Base-by-base conservation (phyloP, 2,797 vertebrate genomes). In the Spizella passerina region DNA sequence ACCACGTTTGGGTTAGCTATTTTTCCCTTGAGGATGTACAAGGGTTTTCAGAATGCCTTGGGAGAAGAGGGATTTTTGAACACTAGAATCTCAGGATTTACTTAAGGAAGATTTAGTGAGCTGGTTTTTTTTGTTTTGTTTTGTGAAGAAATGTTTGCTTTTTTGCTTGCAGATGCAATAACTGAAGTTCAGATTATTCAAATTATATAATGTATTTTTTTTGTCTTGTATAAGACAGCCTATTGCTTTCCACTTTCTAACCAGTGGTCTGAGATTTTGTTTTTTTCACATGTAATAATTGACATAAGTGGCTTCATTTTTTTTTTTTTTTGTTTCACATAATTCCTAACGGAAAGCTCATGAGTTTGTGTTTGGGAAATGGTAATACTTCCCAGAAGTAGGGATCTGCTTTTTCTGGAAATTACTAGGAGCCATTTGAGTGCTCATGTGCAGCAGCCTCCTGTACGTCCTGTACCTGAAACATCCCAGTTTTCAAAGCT, bases 241-340 rank as follows among this genome's bases (percentile, higher is more conserved):
- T 68, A 5, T 60, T 82, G 14, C 20, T 80, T 80, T 9, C 3
- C 3, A 7, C 8, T 49, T 59, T 18, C n/a, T 22, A 66, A 41
- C 11, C 3, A 23, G 6, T 32, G 11, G 9, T 32, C 22, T 72
- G 46, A 49, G 20, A 5, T 12, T n/a, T 6, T 5, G 49, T 50
- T 26, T 53, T 65, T 63, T 44, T 21, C 36, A 34, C 9, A 3
- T 46, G 9, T 68, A n/a, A 32, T 32, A 72, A 59, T 41, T 72
- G 10, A 65, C 15, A 29, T 43, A n/a, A 34, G 11, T 38, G 4
- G 2, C n/a, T 7, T 36, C 0, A 0, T 21, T 47, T 26, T 9
- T 22, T 19, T 39, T 18, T 10, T 14, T 34, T 23, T 9, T 20
- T 7, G 1, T 68, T 60, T 38, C 18, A 46, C 3, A 3, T 36